These are phyloP conservation scores for Melanotaenia trifasciata DNA, from an alignment of 2,797 vertebrate genomes.

Conservation along the genomic window DNA sequence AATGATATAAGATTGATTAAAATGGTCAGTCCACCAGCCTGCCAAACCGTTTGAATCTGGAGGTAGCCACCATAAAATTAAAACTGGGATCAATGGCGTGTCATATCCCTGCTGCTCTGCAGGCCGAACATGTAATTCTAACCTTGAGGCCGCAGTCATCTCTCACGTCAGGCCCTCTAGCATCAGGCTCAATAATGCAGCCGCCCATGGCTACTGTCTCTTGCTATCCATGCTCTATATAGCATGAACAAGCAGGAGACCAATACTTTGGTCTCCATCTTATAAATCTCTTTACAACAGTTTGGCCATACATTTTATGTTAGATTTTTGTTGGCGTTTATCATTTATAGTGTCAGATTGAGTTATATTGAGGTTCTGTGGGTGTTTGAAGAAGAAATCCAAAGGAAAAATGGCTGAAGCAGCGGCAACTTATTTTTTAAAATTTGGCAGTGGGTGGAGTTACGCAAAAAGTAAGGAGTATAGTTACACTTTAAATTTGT, in stretches of 20 bases:
- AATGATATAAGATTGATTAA: slow-evolving; percentile 78
- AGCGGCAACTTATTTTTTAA: too few relatives aligned
- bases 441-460: too few relatives aligned
- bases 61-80: slow-evolving; percentile 87
- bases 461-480: too few relatives aligned
- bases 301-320: background rate
- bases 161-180: slow-evolving; percentile 68
- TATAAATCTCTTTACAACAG: background rate
- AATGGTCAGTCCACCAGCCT: slow-evolving; percentile 58
- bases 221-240: slow-evolving; percentile 28
- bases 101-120: slow-evolving; percentile 77
- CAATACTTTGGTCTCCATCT: slow-evolving; percentile 1
- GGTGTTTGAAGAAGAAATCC: background rate
- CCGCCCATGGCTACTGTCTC: slow-evolving; percentile 65
- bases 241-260: slow-evolving; percentile 37
- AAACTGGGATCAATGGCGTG: slow-evolving; percentile 82
- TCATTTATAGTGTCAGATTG: background rate
- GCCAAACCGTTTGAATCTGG: slow-evolving; percentile 76
- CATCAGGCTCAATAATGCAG: slow-evolving; percentile 74
- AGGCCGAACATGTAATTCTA: slow-evolving; percentile 77
- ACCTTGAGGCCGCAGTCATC: slow-evolving; percentile 75
- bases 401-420: background rate
- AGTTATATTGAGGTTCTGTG: background rate
- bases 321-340: background rate
- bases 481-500: too few relatives aligned